Conservation (phyloP, 2,797 vertebrate genomes). For the Typhlichthys subterraneus region DNA sequence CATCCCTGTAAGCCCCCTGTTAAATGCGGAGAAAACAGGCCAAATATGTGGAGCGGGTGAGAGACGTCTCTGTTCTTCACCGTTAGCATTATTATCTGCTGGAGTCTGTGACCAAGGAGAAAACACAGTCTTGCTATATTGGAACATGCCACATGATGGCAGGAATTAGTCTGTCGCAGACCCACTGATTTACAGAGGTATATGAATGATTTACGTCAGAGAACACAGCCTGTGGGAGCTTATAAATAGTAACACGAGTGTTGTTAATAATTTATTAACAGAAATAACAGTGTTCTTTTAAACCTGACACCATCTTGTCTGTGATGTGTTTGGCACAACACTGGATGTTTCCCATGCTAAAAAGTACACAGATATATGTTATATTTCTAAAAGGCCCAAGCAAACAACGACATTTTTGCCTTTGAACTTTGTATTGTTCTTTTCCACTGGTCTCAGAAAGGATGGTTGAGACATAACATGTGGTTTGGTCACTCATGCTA, state of each 20-base stretch:
- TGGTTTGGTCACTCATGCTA: constrained; percentile 49
- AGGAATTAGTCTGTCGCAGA: background rate
- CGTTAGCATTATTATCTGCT: constrained; percentile 51
- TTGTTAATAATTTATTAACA: constrained; percentile 2
- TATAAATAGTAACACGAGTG: constrained; percentile 3
- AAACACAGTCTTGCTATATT: constrained; percentile 30
- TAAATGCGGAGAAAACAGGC: constrained; percentile 68
- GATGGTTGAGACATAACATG: constrained; percentile 64
- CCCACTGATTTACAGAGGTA: background rate
- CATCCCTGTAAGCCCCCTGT: constrained; percentile 52
- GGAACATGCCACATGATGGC: constrained; percentile 6
- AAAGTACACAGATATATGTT: constrained; percentile 35
- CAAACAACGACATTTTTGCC: constrained; percentile 19
- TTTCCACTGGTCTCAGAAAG: constrained; percentile 34
- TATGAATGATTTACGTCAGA: constrained; percentile 13
- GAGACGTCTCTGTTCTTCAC: constrained; percentile 65
- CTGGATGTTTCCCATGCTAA: constrained; percentile 4
- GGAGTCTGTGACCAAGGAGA: constrained; percentile 35
- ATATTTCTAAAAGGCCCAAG: constrained; percentile 33
- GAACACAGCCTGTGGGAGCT: background rate
- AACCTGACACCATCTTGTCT: constrained; percentile 7
- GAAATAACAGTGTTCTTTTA: background rate
- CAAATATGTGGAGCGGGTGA: constrained; percentile 56
- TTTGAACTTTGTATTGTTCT: constrained; percentile 12
- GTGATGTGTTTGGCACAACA: constrained; percentile 24